Conservation (phyloP, 2,113 vertebrate species). For the Macrotus californicus region DNA sequence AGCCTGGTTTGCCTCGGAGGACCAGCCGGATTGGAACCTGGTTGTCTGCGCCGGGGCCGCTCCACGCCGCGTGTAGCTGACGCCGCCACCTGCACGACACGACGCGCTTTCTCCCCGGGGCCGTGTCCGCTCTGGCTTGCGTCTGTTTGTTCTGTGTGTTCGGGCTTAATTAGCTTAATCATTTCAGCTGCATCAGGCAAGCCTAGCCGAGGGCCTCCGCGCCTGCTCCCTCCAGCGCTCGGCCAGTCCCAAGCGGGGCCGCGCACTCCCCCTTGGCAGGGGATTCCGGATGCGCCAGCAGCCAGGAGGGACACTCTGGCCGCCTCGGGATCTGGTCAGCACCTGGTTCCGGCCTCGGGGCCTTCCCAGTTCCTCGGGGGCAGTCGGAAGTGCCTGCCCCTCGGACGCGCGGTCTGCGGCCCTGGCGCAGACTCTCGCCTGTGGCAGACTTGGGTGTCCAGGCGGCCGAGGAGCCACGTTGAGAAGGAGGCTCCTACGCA, state of each 20-base stretch:
- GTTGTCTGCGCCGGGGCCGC: rapidly evolving
- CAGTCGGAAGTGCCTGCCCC: background rate
- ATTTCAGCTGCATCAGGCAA: slow-evolving; percentile 40
- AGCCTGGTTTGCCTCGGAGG: background rate
- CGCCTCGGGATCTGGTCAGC: background rate
- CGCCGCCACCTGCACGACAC: background rate
- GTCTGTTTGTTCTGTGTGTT: slow-evolving; percentile 36
- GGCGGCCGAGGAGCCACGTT: rapidly evolving
- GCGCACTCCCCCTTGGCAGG: rapidly evolving
- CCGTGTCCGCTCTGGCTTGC: background rate
- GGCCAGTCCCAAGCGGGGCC: background rate
- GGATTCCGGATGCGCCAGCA: background rate
- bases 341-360: background rate
- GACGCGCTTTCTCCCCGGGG: background rate
- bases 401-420: rapidly evolving
- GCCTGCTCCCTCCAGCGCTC: background rate
- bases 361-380: background rate
- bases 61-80: background rate
- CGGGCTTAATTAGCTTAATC: slow-evolving; percentile 62
- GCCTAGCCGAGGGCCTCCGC: background rate
- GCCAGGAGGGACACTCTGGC: background rate
- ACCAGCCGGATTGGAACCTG: background rate
- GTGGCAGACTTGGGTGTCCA: background rate
- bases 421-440: background rate
- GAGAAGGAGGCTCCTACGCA: no score